phyloP scores from a whole-genome alignment of 2,888 invertebrate genomes.

The Terebella lapidaria region DNA sequence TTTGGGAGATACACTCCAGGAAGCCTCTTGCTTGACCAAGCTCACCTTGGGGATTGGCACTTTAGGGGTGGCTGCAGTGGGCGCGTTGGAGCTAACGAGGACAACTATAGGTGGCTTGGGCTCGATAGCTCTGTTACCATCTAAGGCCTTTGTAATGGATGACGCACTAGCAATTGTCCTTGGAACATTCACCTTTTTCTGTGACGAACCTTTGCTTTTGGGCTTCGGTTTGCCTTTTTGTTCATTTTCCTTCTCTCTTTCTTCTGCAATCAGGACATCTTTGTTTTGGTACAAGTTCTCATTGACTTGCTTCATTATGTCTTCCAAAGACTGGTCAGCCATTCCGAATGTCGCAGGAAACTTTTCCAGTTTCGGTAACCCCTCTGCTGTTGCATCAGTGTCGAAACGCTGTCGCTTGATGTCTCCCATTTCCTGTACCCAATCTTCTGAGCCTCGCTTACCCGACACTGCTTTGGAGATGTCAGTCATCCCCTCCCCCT shows the following conservation, averaged over 20 bases:
- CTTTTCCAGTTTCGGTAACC: too few species aligned
- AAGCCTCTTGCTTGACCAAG: neutral
- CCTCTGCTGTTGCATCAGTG: too few species aligned
- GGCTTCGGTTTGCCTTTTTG: neutral
- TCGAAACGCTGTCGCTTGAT: neutral
- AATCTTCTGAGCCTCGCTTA: neutral
- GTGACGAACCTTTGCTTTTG: neutral
- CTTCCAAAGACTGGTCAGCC: neutral
- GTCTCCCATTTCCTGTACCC: neutral
- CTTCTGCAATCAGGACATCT: neutral
- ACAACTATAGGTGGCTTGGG: neutral
- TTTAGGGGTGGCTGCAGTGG: neutral
- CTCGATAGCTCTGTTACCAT: neutral
- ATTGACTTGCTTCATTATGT: neutral
- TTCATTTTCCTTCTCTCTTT: neutral
- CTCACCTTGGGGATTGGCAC: neutral
- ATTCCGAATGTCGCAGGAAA: neutral
- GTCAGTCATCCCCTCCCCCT: neutral
- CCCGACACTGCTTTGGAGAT: neutral
- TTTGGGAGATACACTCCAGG: neutral
- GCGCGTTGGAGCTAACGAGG: neutral
- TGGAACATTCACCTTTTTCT: neutral
- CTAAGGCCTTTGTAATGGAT: neutral
- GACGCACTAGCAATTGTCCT: neutral
- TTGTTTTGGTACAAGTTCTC: slow-evolving; percentile 1